Conservation (phyloP, 2,797 vertebrate genomes). For the Enteromius thamalakanensis region DNA sequence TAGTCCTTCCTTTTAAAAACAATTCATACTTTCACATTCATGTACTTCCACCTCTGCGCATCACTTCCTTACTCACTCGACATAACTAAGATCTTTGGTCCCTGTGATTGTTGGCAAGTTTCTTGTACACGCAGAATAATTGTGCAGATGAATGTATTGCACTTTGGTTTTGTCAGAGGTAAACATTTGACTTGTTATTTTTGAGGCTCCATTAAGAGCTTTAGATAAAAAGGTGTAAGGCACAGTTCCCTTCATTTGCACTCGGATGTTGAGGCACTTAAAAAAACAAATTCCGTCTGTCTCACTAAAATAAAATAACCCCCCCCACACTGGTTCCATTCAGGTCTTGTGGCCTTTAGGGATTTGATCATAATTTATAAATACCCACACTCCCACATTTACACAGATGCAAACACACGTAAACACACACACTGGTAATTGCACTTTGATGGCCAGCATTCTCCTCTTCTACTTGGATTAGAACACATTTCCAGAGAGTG, state of each 20-base stretch:
- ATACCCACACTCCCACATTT: slow-evolving; percentile 41
- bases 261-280: slow-evolving; percentile 49
- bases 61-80: slow-evolving; percentile 5
- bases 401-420: slow-evolving; percentile 47
- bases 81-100: slow-evolving; percentile 37
- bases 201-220: slow-evolving; percentile 61
- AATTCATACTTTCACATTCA: not conserved
- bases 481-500: slow-evolving; percentile 35
- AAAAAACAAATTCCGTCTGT: slow-evolving; percentile 19
- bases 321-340: slow-evolving; percentile 10
- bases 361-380: slow-evolving; percentile 57
- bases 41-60: not conserved
- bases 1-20: not conserved
- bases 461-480: slow-evolving; percentile 31
- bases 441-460: slow-evolving; percentile 68
- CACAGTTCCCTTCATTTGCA: slow-evolving; percentile 57
- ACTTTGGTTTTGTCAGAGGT: slow-evolving; percentile 70
- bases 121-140: not conserved
- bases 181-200: slow-evolving; percentile 52
- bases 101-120: not conserved
- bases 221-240: slow-evolving; percentile 49
- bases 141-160: slow-evolving; percentile 71
- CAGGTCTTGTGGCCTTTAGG: not conserved
- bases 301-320: slow-evolving; percentile 5
- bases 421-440: slow-evolving; percentile 69